Evolutionary conservation across 2,888 invertebrate species (phyloP).

Genomic region (Siphonodentalium dalli): DNA sequence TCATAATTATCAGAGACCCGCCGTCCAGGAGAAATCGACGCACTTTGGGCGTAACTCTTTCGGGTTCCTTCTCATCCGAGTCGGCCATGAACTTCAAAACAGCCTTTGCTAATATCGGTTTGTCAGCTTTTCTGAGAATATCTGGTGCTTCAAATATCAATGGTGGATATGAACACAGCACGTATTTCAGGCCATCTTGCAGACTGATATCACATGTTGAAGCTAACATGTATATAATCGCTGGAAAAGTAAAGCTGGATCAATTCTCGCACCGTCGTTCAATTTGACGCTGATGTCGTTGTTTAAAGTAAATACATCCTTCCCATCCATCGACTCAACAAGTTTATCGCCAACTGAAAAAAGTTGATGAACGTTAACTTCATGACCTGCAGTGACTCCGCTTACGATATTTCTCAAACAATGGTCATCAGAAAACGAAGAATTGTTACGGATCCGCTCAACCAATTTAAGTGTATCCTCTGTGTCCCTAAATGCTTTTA

Average conservation of each 20-base stretch:
- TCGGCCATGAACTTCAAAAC: background rate
- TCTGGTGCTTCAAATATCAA: slow-evolving; percentile 23
- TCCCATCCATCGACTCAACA: background rate
- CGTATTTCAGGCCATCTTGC: slow-evolving; percentile 3
- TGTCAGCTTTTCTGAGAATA: slow-evolving; percentile 13
- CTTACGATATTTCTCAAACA: too few species aligned
- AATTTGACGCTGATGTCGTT: background rate
- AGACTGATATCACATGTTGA: slow-evolving; percentile 3
- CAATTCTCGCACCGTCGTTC: background rate
- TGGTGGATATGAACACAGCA: slow-evolving; percentile 17
- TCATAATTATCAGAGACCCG: slow-evolving; percentile 19
- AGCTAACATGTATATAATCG: slow-evolving; percentile 4
- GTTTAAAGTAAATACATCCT: background rate
- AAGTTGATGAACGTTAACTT: too few species aligned
- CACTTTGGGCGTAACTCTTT: too few species aligned
- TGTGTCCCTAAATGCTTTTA: too few species aligned
- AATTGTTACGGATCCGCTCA: too few species aligned
- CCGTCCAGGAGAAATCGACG: slow-evolving; percentile 28
- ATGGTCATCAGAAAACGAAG: too few species aligned
- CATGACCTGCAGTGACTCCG: too few species aligned
- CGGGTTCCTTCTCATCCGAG: too few species aligned
- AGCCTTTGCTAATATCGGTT: slow-evolving; percentile 16
- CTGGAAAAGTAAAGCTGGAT: slow-evolving; percentile 11
- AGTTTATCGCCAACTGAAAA: background rate
- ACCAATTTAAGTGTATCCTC: too few species aligned